These are phyloP conservation scores for Zygaena filipendulae DNA, from an alignment of 2,888 invertebrate genomes.

Conservation along the genomic window DNA sequence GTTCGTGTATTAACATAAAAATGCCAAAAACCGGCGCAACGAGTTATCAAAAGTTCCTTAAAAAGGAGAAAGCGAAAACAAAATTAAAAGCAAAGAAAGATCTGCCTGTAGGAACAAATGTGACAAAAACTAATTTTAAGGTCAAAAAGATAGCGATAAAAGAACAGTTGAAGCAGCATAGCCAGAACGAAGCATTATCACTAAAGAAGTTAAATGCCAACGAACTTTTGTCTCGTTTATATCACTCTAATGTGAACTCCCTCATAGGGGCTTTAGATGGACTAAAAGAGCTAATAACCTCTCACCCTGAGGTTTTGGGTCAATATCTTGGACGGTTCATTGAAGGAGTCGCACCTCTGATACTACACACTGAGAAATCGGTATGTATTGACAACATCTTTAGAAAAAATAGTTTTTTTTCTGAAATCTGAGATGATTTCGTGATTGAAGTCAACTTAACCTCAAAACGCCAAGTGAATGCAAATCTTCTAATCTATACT, in stretches of 20 bases:
- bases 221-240: constrained; percentile 76
- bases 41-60: constrained; percentile 78
- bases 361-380: constrained; percentile 77
- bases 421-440: too few species aligned
- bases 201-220: constrained; percentile 75
- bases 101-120: constrained; percentile 88
- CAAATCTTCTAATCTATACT: too few species aligned
- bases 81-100: constrained; percentile 85
- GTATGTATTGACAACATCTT: too few species aligned
- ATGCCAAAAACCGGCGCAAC: constrained; percentile 63
- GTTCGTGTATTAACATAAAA: too few species aligned
- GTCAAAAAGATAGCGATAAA: constrained; percentile 86
- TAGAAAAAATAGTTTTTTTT: constrained; percentile 1
- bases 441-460: too few species aligned
- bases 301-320: constrained; percentile 43
- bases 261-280: constrained; percentile 74
- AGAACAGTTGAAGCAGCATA: constrained; percentile 75
- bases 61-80: constrained; percentile 89
- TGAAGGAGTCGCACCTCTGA: constrained; percentile 74
- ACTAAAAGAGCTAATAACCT: constrained; percentile 61
- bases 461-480: too few species aligned
- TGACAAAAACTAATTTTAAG: constrained; percentile 90
- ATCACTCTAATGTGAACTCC: constrained; percentile 79
- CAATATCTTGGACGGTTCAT: constrained; percentile 75
- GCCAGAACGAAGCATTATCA: constrained; percentile 67